These are phyloP conservation scores for Phoxinus phoxinus DNA, from an alignment of 2,113 vertebrate species.

Conservation along the genomic window DNA sequence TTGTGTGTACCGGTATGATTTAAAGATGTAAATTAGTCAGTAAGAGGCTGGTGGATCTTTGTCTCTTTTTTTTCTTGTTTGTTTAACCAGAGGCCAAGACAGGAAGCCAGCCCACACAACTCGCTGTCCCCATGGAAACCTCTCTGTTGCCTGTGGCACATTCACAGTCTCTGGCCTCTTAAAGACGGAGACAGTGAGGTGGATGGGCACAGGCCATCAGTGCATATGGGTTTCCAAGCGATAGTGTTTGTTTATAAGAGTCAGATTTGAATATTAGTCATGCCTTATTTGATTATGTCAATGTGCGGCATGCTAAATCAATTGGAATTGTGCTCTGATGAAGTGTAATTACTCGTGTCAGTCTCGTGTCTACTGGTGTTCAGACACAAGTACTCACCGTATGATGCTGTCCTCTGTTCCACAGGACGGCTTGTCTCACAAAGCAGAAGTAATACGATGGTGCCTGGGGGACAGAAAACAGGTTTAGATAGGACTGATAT, in stretches of 20 bases:
- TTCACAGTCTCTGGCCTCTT: constrained; percentile 66
- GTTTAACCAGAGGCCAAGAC: constrained; percentile 81
- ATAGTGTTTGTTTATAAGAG: constrained; percentile 42
- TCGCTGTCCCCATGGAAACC: constrained; percentile 80
- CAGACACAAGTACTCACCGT: constrained; percentile 16
- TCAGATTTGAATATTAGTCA: constrained; percentile 51
- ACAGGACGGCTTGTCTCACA: constrained; percentile 68
- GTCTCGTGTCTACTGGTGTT: background rate
- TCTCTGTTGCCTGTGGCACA: constrained; percentile 72
- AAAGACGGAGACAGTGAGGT: constrained; percentile 60
- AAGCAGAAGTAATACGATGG: constrained; percentile 66
- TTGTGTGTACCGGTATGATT: constrained; percentile 43
- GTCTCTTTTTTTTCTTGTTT: constrained; percentile 73
- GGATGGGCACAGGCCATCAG: constrained; percentile 48
- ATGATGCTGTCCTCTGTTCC: constrained; percentile 67
- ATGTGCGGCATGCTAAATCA: background rate
- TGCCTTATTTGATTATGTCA: background rate
- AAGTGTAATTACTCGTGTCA: background rate
- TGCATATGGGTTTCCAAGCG: constrained; percentile 39
- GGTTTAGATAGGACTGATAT: constrained; percentile 8
- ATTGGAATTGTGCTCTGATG: constrained; percentile 3
- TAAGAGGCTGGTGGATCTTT: constrained; percentile 73
- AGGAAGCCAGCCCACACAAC: constrained; percentile 80
- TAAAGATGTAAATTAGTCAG: constrained; percentile 83
- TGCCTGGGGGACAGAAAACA: constrained; percentile 64